Base-by-base conservation (phyloP, 2,113 vertebrate genomes). In the Lycocorax pyrrhopterus region DNA sequence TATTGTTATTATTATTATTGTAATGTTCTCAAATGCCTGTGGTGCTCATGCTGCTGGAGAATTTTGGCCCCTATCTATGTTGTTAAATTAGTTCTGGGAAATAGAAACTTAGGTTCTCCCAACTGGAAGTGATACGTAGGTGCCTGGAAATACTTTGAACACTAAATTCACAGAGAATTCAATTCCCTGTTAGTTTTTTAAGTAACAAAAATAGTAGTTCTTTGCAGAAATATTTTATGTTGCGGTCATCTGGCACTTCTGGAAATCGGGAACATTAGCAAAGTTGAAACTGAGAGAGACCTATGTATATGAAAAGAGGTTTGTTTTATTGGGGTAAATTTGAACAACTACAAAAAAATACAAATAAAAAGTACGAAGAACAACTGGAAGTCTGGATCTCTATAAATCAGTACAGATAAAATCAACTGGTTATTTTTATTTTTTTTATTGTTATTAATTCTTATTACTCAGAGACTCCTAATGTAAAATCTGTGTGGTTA, bases 1-100 rank as follows among this genome's bases (percentile, higher is more conserved):
- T 86, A 33, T 66, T 90, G 9, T 77, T 68, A 35, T 80, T 76
- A 18, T 77, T 68, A n/a, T 80, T 76, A 18, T 52, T 89, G 26
- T 55, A 73, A 17, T n/a, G 44, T n/a, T 83, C 74, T 84, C 66
- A 84, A 84, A 90, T 92, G 77, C 72, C 46, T 87, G 56, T 51
- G 79, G 66, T 53, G 56, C 21, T 91, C 3, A 0, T 30, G 69
- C 41, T 74, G 6, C 51, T 58, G 74, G 55, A 78, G 59, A 53
- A 39, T 84, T 93, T 90, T 55, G 16, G 68, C 66, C 37, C 15
- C 39, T 74, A 2, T 63, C 47, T 53, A 0, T 46, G 27, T 47
- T 3, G 0, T 73, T 63, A 51, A 64, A 58, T 94, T 32, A 60
- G 55, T 90, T 62, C 62, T 84, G 51, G 60, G 66, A 84, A 89